These are phyloP conservation scores for Paramisgurnus dabryanus DNA, from an alignment of 2,113 vertebrate genomes.

Conservation along the genomic window DNA sequence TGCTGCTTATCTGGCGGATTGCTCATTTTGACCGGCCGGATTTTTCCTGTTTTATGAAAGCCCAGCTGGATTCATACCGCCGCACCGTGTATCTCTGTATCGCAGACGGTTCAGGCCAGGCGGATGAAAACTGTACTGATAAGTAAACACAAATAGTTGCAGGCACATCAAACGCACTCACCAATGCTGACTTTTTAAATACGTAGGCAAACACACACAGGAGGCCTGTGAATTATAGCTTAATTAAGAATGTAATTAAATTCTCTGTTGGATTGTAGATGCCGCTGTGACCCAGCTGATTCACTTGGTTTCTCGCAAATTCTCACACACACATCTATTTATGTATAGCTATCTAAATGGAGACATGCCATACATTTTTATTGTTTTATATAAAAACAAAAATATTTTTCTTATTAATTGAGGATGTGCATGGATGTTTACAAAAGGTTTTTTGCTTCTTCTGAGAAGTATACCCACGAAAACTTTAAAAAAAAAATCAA, in stretches of 20 bases:
- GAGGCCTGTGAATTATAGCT: slow-evolving; percentile 25
- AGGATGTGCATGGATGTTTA: no score
- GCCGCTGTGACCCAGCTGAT: background rate
- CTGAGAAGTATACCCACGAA: no score
- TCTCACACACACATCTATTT: background rate
- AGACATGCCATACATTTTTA: background rate
- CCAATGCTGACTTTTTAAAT: background rate
- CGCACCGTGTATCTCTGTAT: background rate
- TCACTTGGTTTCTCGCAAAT: background rate
- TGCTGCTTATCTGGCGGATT: slow-evolving; percentile 28
- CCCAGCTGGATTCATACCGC: slow-evolving; percentile 17
- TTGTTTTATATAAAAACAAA: background rate
- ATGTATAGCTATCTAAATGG: background rate
- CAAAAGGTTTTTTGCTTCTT: no score
- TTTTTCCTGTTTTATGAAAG: slow-evolving; percentile 7
- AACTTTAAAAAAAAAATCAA: no score
- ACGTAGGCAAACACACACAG: slow-evolving; percentile 17
- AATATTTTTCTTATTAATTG: background rate
- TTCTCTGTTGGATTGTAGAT: slow-evolving; percentile 24
- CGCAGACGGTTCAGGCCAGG: slow-evolving; percentile 3
- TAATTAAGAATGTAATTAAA: slow-evolving; percentile 42
- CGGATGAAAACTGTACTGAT: slow-evolving; percentile 21
- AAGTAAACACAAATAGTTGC: slow-evolving; percentile 15
- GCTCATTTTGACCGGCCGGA: slow-evolving; percentile 14
- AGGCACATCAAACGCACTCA: slow-evolving; percentile 16